phyloP scores from a whole-genome alignment of 2,113 vertebrate species.

The Origma solitaria region DNA sequence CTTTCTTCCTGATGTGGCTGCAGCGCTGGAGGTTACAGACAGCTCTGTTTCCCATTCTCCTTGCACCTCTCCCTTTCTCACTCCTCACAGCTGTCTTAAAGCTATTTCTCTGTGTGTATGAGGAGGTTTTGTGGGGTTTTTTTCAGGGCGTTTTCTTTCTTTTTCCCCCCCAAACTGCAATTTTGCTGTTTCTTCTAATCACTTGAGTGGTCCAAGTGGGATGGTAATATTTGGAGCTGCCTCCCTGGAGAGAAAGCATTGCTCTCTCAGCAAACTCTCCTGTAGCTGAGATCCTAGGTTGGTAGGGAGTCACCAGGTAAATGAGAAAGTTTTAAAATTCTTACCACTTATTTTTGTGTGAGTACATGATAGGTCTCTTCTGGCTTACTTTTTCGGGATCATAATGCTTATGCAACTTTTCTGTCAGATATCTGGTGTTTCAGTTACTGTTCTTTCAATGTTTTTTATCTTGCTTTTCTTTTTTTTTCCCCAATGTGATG shows the following conservation, averaged over 20 bases:
- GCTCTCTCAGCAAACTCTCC: neutral
- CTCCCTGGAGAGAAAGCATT: neutral
- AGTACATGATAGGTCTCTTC: neutral
- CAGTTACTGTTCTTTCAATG: neutral
- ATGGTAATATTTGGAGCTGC: neutral
- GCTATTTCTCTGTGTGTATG: neutral
- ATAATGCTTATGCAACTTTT: neutral
- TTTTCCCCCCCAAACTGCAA: accelerated
- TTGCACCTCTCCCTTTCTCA: neutral
- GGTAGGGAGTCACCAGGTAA: neutral
- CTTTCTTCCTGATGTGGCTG: neutral
- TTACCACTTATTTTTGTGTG: neutral
- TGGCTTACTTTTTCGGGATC: neutral
- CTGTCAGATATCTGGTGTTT: accelerated
- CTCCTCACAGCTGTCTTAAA: neutral
- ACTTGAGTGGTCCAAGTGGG: neutral
- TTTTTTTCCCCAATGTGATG: neutral
- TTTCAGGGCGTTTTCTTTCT: neutral
- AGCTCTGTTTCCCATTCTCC: neutral
- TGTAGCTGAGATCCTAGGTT: neutral
- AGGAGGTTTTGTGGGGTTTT: accelerated
- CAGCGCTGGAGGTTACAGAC: neutral
- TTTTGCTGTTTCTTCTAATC: neutral
- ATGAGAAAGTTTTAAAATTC: neutral
- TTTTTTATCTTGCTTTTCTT: neutral